A percentile compares a stretch with the other conserved stretches of the same genome.
These are phyloP conservation scores for Balaenoptera acutorostrata DNA, from an alignment of 2,113 vertebrate genomes.

Conservation along the genomic window DNA sequence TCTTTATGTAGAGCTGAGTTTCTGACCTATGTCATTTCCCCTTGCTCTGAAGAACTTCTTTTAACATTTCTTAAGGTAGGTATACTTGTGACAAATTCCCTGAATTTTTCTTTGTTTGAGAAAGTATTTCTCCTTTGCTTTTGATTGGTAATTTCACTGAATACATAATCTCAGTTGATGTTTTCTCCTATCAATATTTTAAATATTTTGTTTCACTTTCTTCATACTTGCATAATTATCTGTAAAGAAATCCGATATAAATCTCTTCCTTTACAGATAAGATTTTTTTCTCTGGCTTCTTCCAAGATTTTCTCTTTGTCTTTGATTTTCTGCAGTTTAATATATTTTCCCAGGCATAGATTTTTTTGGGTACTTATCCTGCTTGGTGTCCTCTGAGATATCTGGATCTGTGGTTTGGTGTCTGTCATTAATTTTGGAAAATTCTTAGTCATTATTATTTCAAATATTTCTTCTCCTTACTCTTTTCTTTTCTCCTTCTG, in stretches of 20 bases:
- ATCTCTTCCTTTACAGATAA: neutral
- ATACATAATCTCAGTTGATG: neutral
- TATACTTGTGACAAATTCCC: neutral
- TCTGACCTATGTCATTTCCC: neutral
- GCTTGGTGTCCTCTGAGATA: neutral
- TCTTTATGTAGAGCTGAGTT: neutral
- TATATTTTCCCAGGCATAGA: neutral
- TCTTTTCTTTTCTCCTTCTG: neutral
- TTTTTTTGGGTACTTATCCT: neutral
- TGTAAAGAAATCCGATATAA: neutral
- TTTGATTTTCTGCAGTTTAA: neutral
- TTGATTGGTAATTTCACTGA: neutral
- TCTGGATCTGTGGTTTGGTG: neutral
- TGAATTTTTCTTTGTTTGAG: neutral
- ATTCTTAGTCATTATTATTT: neutral
- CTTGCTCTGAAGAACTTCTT: neutral
- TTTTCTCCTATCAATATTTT: neutral
- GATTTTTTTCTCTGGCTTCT: neutral
- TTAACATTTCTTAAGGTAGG: neutral
- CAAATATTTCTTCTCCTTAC: neutral
- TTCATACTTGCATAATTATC: neutral
- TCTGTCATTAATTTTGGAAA: neutral
- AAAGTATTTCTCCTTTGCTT: neutral
- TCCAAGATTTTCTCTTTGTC: neutral
- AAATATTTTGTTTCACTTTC: neutral